Conservation (phyloP, 2,113 vertebrate species). For the Mola mola region DNA sequence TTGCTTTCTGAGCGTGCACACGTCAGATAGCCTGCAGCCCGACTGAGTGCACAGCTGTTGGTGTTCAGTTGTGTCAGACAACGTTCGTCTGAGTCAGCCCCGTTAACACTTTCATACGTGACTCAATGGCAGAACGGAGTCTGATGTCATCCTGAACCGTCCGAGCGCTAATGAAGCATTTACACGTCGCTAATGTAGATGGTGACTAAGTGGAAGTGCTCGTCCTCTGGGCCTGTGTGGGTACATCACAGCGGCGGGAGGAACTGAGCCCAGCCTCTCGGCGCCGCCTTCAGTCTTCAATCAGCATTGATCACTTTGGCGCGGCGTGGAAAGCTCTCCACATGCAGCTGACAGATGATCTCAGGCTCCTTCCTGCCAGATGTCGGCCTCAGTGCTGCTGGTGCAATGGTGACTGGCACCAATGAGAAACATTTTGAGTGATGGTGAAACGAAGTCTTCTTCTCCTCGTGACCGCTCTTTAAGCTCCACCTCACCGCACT, state of each 20-base stretch:
- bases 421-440: too few relatives aligned
- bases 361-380: slow-evolving; percentile 6
- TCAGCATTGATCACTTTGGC: too few relatives aligned
- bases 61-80: slow-evolving; percentile 30
- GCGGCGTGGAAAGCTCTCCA: slow-evolving; percentile 31
- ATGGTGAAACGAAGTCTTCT: too few relatives aligned
- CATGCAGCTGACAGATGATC: slow-evolving; percentile 49
- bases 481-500: too few relatives aligned
- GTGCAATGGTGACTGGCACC: too few relatives aligned
- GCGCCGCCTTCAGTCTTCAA: background rate
- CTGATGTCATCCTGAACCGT: too few relatives aligned
- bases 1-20: slow-evolving; percentile 16
- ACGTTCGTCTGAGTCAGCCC: slow-evolving; percentile 20
- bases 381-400: too few relatives aligned
- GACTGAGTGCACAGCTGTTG: slow-evolving; percentile 20
- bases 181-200: slow-evolving; percentile 33
- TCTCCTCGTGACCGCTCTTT: too few relatives aligned
- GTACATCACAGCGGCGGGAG: slow-evolving; percentile 44
- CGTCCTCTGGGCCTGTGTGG: slow-evolving; percentile 44
- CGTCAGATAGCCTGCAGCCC: slow-evolving; percentile 30
- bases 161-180: too few relatives aligned
- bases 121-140: too few relatives aligned
- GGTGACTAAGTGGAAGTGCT: slow-evolving; percentile 47
- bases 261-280: slow-evolving; percentile 11
- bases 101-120: too few relatives aligned